Evolutionary conservation across 2,797 vertebrate genomes (phyloP), one percentile per base, ranked within the genome.

Genomic region (Halcyon chelicuti): DNA sequence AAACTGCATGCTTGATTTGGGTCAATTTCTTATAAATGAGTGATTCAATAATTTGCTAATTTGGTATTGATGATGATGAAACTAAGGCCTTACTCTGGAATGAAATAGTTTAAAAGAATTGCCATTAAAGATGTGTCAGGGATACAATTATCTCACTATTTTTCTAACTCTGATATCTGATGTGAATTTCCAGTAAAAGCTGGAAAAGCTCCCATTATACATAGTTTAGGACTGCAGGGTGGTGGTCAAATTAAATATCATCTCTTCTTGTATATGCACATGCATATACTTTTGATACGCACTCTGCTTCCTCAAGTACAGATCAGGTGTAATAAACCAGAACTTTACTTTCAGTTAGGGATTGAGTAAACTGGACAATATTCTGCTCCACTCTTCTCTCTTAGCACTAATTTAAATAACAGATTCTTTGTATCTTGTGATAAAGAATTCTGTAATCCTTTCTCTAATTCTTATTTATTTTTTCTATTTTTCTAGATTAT

Each of bases 221-320:
- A 58, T 19, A n/a, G 19, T 63, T 58, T 47, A 55, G 29, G 10
- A 61, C 26, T 65, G 18, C 60, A 82, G 7, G 7, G 9, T 82
- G 9, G 8, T 3, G 0, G 3, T 17, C 0, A 0, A 57, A 20
- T n/a, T 52, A 52, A 58, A 21, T 23, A 40, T 46, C 22, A 83
- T 5, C 5, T 71, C 52, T 58, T 54, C 7, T 71, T 7, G 35
- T 75, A 3, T 16, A 65, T 18, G 68, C 7, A 35, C 7, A 8
- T 35, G 33, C 5, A 23, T 62, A 22, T 7, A 25, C 8, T 74
- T 89, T 23, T 46, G 58, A 19, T 70, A 57, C 40, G 15, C 21
- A 40, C 12, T 31, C 9, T 62, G 61, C 11, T 29, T 62, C 12
- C 4, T 77, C 11, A 33, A 29, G 25, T 57, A 70, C 9, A 47